These are phyloP conservation scores for Pongo abelii DNA, from an alignment of 2,113 vertebrate species.

Conservation along the genomic window DNA sequence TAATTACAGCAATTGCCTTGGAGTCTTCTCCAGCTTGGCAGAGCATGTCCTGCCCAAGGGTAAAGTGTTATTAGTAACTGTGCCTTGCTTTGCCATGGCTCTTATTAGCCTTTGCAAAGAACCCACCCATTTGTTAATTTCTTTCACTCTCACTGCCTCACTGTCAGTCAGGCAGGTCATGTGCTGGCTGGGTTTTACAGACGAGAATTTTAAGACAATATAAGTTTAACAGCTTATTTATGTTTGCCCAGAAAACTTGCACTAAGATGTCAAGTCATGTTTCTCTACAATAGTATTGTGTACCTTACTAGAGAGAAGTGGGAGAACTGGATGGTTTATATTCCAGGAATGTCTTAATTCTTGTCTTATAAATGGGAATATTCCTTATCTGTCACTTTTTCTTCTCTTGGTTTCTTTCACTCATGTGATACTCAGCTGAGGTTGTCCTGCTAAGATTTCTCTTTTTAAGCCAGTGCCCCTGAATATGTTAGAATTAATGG, in stretches of 20 bases:
- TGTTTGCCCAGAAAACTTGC: background rate
- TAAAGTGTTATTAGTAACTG: background rate
- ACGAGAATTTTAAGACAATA: background rate
- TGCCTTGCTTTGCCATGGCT: background rate
- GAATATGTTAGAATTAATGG: background rate
- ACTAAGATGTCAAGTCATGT: background rate
- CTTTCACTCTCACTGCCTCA: background rate
- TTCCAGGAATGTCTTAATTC: background rate
- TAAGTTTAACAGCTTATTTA: background rate
- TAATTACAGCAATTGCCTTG: background rate
- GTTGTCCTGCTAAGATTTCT: background rate
- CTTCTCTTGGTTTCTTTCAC: background rate
- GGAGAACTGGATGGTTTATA: background rate
- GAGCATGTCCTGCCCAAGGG: background rate
- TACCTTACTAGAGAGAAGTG: no score
- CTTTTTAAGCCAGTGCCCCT: background rate
- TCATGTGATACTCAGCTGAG: background rate
- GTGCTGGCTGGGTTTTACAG: background rate
- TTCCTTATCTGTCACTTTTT: background rate
- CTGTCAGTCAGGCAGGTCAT: background rate
- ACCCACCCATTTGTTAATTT: background rate
- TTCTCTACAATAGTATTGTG: fast-evolving
- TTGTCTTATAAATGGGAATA: background rate
- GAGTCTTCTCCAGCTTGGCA: background rate
- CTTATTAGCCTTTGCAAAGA: background rate